Evolutionary conservation across 2,797 vertebrate genomes (phyloP).

Genomic region (Phrynocephalus forsythii): DNA sequence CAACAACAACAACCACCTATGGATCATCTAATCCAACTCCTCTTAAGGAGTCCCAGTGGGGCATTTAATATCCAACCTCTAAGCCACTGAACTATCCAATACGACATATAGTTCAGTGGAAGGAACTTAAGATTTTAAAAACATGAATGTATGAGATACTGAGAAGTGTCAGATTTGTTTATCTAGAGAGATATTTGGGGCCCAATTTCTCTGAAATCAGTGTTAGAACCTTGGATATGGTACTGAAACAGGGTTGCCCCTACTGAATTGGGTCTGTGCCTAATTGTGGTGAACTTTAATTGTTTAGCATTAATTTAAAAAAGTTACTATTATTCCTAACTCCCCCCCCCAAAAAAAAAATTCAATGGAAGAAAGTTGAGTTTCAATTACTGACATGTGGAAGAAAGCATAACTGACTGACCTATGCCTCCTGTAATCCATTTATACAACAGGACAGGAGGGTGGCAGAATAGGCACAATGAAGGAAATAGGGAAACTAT

Average conservation of each 20-base stretch:
- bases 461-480: background rate
- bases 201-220: background rate
- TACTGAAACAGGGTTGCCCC: background rate
- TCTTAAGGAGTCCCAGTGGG: too few species aligned
- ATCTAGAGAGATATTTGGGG: background rate
- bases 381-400: background rate
- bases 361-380: background rate
- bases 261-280: background rate
- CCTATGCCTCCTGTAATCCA: too few species aligned
- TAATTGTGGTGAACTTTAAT: background rate
- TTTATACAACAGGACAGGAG: background rate
- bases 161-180: background rate
- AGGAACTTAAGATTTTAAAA: background rate
- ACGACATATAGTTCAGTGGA: too few species aligned
- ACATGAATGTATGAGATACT: background rate
- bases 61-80: too few species aligned
- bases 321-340: background rate
- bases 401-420: background rate
- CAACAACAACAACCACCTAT: too few species aligned
- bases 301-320: background rate
- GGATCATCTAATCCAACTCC: too few species aligned
- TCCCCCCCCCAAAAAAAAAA: background rate
- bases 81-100: too few species aligned
- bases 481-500: background rate
- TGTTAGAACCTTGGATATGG: background rate